phyloP scores from a whole-genome alignment of 1,140 invertebrate species.

The Formica exsecta region DNA sequence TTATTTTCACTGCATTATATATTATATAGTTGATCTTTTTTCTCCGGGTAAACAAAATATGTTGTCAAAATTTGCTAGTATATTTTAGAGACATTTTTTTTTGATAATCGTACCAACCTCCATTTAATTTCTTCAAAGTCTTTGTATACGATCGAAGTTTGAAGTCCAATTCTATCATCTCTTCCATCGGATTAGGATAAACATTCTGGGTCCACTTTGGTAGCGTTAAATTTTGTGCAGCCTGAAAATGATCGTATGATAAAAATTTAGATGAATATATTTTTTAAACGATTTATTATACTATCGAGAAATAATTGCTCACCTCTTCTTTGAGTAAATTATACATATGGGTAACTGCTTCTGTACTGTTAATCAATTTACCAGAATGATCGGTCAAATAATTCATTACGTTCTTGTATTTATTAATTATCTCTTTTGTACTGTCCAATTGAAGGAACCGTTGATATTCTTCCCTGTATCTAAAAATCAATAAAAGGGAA shows the following conservation, averaged over 20 bases:
- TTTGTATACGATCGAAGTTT: slow-evolving; percentile 79
- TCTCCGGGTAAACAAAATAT: slow-evolving; percentile 2
- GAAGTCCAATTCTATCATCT: slow-evolving; percentile 80
- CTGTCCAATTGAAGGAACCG: slow-evolving; percentile 67
- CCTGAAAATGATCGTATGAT: slow-evolving; percentile 66
- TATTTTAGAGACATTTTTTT: not conserved
- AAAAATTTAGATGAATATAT: slow-evolving; percentile 17
- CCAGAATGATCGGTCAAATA: slow-evolving; percentile 81
- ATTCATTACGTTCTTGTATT: slow-evolving; percentile 79
- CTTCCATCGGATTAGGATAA: slow-evolving; percentile 81
- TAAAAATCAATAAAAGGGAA: slow-evolving; percentile 57
- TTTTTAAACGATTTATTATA: not conserved
- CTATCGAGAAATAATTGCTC: slow-evolving; percentile 18
- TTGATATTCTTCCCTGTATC: slow-evolving; percentile 76
- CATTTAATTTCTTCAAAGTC: slow-evolving; percentile 80
- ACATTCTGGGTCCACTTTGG: slow-evolving; percentile 81
- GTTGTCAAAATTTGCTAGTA: not conserved
- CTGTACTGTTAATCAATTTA: slow-evolving; percentile 76
- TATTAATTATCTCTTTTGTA: slow-evolving; percentile 72
- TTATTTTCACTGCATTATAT: not conserved
- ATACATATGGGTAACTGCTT: slow-evolving; percentile 79
- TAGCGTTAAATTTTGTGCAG: slow-evolving; percentile 80
- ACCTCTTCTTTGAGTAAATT: slow-evolving; percentile 83
- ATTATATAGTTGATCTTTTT: not conserved
- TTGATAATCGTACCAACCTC: slow-evolving; percentile 71